Conservation (phyloP, 2,797 vertebrate genomes). For the Gymnoscopelus braueri region DNA sequence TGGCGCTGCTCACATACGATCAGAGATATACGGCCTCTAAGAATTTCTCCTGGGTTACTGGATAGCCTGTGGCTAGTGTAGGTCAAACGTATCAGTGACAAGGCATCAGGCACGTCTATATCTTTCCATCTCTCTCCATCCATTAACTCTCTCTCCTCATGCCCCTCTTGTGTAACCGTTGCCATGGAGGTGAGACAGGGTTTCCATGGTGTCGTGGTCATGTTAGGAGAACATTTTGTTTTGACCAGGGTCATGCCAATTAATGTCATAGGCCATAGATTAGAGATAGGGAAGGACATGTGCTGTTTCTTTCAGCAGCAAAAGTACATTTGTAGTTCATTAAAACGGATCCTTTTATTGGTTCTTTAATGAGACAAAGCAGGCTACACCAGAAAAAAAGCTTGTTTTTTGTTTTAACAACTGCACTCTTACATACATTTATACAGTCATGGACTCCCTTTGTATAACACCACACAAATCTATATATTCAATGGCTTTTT, state of each 20-base stretch:
- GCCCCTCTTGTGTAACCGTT: conserved; percentile 52
- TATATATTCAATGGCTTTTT: conserved; percentile 85
- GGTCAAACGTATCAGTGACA: conserved; percentile 81
- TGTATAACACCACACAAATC: conserved; percentile 84
- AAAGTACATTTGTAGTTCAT: conserved; percentile 61
- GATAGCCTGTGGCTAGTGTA: conserved; percentile 68
- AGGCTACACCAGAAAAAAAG: conserved; percentile 82
- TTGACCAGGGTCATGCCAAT: conserved; percentile 9
- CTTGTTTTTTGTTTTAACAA: conserved; percentile 79
- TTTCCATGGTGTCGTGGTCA: conserved; percentile 54
- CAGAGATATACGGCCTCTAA: conserved; percentile 53
- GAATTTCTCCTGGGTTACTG: conserved; percentile 67
- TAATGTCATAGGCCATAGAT: conserved; percentile 30
- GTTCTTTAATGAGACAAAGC: conserved; percentile 84
- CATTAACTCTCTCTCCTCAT: conserved; percentile 25
- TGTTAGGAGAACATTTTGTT: conserved; percentile 51
- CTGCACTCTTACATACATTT: conserved; percentile 86
- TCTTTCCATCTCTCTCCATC: conserved; percentile 36
- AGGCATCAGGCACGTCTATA: conserved; percentile 65
- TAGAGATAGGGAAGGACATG: conserved; percentile 31
- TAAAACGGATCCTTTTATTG: conserved; percentile 75
- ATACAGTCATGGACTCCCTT: conserved; percentile 84
- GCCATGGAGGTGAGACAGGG: conserved; percentile 56
- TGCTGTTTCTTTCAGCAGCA: conserved; percentile 21
- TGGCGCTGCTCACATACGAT: conserved; percentile 40